phyloP scores from a whole-genome alignment of 92 coral and sea anemone species.

The Micromussa lordhowensis region DNA sequence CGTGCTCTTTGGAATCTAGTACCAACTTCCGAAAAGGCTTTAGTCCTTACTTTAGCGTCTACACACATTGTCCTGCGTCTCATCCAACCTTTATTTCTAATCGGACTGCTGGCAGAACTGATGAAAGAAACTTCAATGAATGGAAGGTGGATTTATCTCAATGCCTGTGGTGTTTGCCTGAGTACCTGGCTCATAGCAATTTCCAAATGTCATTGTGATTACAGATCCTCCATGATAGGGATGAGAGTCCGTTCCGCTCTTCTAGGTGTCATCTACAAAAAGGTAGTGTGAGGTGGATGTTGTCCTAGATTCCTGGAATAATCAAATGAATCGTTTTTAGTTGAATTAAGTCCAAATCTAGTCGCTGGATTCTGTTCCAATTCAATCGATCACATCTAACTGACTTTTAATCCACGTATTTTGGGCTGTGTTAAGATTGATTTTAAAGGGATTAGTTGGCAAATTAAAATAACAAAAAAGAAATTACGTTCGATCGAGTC shows the following conservation, averaged over 20 bases:
- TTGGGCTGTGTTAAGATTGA: no score
- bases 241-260: slow-evolving; percentile 27
- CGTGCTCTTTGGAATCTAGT: neutral
- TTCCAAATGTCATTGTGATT: slow-evolving; percentile 23
- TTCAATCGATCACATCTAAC: neutral
- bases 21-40: slow-evolving; percentile 2
- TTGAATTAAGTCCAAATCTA: no score
- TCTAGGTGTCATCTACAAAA: slow-evolving; percentile 19
- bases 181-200: slow-evolving; percentile 23
- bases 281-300: neutral
- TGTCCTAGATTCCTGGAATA: neutral
- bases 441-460: no score
- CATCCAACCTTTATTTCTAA: slow-evolving; percentile 17
- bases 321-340: no score
- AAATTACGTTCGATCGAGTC: neutral
- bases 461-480: no score
- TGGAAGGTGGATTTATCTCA: slow-evolving; percentile 1
- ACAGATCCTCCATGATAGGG: slow-evolving; percentile 16
- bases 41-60: neutral
- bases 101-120: slow-evolving; percentile 16
- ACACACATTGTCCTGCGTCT: neutral
- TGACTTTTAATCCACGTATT: no score
- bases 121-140: neutral
- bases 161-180: slow-evolving; percentile 6
- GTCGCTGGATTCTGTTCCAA: neutral